Base-by-base conservation (phyloP, 2,113 vertebrate genomes). In the Tachysurus fulvidraco region DNA sequence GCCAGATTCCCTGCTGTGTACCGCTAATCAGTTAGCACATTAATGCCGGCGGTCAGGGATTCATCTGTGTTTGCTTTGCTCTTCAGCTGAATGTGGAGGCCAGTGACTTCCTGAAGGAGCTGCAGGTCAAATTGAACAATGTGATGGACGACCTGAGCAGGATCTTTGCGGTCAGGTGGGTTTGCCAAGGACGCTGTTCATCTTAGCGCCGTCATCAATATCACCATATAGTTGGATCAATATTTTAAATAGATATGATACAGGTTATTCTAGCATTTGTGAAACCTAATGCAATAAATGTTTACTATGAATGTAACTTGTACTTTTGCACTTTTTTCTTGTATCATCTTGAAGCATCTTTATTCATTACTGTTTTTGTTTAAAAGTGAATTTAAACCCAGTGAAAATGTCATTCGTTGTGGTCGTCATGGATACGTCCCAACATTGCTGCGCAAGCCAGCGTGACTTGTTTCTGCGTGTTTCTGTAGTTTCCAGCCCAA, bases 71-170 rank as follows among this genome's bases (percentile, higher is more conserved):
- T 13, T 41, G 54, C 1, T 80, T 80, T 55, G 52, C 83, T 82
- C 17, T 88, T 28, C 91, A 98, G 97, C 95, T 99, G 92, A 97
- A 99, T 4, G 88, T 96, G 7, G 98, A 99, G 91, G 97, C 98
- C 46, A 98, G 98, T 19, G 97, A 98, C 92, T 98, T 97, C 91
- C 94, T 99, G 85, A 99, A 99, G 91, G 98, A 98, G 79, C 96
- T 99, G 67, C 98, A 99, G 87, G 96, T 98, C 92, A 99, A 98
- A 83, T 96, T 99, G 77, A 99, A 99, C 94, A 98, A 93, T 0
- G 98, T 99, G 87, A 94, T 99, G 94, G 98, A 99, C 1, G 97
- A 99, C 83, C 96, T 99, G 86, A 99, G 98, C 93, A 94, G 94
- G 50, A 93, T 99, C 71, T 99, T 99, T 84, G 96, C 98, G 23